These are phyloP conservation scores for Lottia scabra DNA, from an alignment of 2,888 invertebrate genomes.

Conservation along the genomic window DNA sequence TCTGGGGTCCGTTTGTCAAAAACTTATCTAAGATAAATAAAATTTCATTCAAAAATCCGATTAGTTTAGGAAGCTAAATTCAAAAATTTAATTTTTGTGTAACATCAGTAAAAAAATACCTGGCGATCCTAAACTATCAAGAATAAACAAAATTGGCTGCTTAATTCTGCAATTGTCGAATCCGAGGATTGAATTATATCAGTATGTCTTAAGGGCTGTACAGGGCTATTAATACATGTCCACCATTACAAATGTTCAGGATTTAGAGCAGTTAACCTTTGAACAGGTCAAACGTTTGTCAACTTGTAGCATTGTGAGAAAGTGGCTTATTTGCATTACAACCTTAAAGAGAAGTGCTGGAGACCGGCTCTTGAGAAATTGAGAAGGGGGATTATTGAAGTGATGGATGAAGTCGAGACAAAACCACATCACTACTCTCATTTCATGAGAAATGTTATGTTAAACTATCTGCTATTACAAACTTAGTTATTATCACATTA, in stretches of 20 bases:
- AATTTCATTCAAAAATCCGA: too few species aligned
- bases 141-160: too few species aligned
- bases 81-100: too few species aligned
- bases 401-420: constrained; percentile 1
- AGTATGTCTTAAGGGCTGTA: background rate
- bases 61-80: too few species aligned
- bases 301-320: too few species aligned
- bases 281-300: background rate
- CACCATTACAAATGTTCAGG: background rate
- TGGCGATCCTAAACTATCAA: too few species aligned
- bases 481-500: constrained; percentile 1
- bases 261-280: background rate
- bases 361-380: background rate
- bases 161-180: too few species aligned
- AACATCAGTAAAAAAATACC: too few species aligned
- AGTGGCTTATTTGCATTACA: too few species aligned
- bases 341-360: too few species aligned
- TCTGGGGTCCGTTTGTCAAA: too few species aligned
- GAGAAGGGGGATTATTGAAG: background rate
- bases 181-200: background rate
- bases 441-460: background rate
- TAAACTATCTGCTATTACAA: background rate
- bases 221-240: background rate
- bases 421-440: background rate
- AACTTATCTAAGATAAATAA: too few species aligned